Conservation (phyloP, 1,140 invertebrate species). For the Temnothorax longispinosus region DNA sequence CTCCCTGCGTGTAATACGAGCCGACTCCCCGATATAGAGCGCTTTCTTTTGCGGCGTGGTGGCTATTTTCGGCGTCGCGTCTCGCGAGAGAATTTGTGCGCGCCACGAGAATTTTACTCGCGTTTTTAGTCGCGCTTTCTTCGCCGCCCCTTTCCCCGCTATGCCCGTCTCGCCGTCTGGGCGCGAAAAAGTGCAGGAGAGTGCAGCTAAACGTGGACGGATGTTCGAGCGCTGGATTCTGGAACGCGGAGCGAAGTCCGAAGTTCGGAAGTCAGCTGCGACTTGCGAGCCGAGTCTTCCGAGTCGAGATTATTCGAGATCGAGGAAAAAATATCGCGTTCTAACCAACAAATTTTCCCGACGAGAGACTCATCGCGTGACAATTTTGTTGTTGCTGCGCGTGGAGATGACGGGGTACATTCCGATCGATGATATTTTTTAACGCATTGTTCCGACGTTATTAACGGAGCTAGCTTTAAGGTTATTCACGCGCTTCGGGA, state of each 20-base stretch:
- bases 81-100: not conserved
- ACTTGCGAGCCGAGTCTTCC: too few relatives aligned
- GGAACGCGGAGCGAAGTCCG: not conserved
- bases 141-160: not conserved
- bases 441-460: not conserved
- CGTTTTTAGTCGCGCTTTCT: not conserved
- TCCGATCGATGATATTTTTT: not conserved
- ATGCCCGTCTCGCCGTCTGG: not conserved
- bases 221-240: not conserved
- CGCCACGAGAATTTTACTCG: not conserved
- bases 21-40: conserved; percentile 84
- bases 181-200: not conserved
- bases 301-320: not conserved
- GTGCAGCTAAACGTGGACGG: conserved; percentile 2
- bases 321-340: not conserved
- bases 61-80: conserved; percentile 78
- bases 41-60: conserved; percentile 75
- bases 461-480: not conserved
- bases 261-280: not conserved
- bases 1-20: conserved; percentile 79
- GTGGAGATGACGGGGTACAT: not conserved
- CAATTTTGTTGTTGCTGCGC: not conserved
- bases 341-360: not conserved
- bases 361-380: not conserved
- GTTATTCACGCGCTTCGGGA: not conserved